These are phyloP conservation scores for Trissoscelio sp. DNA, from an alignment of 2,888 invertebrate species.

Conservation along the genomic window DNA sequence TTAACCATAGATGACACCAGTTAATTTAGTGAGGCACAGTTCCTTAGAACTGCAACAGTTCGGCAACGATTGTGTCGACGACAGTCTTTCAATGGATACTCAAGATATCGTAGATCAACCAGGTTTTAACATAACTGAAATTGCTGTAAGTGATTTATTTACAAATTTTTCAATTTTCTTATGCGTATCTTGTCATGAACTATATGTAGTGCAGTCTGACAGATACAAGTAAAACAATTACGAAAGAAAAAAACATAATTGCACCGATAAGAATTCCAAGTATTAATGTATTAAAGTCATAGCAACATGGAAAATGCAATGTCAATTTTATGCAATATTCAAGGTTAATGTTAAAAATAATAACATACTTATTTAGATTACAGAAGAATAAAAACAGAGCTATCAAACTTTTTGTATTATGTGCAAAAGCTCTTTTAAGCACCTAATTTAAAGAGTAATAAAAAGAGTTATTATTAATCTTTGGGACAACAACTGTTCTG, in stretches of 20 bases:
- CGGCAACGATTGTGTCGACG: conserved; percentile 80
- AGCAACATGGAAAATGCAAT: conserved; percentile 11
- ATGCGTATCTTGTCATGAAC: not conserved
- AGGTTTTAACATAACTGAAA: conserved; percentile 84
- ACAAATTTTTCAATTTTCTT: not conserved
- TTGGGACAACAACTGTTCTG: not conserved
- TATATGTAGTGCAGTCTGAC: not conserved
- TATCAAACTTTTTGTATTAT: conserved; percentile 16
- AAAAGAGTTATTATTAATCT: not conserved
- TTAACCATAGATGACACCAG: conserved; percentile 86
- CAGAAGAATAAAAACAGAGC: not conserved
- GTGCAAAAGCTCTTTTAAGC: conserved; percentile 4
- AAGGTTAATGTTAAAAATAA: conserved; percentile 38
- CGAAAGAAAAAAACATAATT: conserved; percentile 32
- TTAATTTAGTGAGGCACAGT: conserved; percentile 85
- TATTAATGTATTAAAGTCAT: conserved; percentile 19
- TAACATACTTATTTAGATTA: conserved; percentile 16
- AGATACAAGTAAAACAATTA: conserved; percentile 10
- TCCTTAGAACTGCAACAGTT: conserved; percentile 81
- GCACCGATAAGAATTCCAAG: conserved; percentile 29
- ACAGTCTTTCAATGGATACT: conserved; percentile 84
- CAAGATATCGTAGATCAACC: conserved; percentile 82
- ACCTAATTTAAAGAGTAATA: not conserved
- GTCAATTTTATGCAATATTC: conserved; percentile 37
- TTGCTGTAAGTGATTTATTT: conserved; percentile 82